These are phyloP conservation scores for Ypsolopha sequella DNA, from an alignment of 2,888 invertebrate genomes.

Conservation along the genomic window DNA sequence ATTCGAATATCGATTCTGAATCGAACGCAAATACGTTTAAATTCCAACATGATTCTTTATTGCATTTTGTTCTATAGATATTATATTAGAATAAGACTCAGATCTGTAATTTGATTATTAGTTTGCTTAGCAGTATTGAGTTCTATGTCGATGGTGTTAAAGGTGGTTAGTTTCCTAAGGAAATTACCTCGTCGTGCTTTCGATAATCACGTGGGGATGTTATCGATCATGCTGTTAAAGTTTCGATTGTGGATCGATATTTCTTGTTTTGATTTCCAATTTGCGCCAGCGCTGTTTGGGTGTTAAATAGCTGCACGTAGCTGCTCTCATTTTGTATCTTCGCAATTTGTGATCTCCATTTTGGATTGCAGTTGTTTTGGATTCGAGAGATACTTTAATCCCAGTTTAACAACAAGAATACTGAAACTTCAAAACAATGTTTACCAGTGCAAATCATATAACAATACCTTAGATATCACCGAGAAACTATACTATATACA, in stretches of 20 bases:
- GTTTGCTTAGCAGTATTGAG: neutral
- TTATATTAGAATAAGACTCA: conserved; percentile 21
- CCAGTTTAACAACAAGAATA: too few species aligned
- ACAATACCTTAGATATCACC: too few species aligned
- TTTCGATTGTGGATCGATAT: conserved; percentile 60
- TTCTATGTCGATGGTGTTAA: neutral
- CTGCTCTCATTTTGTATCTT: conserved; percentile 35
- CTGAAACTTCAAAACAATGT: too few species aligned
- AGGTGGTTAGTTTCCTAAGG: conserved; percentile 19
- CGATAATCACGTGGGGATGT: conserved; percentile 59
- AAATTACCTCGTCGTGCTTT: conserved; percentile 55
- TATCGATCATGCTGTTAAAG: conserved; percentile 64
- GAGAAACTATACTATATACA: too few species aligned
- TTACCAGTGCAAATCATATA: too few species aligned
- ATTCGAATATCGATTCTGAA: neutral
- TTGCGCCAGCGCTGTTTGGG: conserved; percentile 63
- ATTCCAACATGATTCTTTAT: conserved; percentile 12
- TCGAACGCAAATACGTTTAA: conserved; percentile 9
- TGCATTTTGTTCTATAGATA: conserved; percentile 15
- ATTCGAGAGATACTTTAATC: too few species aligned
- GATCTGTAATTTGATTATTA: conserved; percentile 21
- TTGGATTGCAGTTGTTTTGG: conserved; percentile 20
- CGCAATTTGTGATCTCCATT: conserved; percentile 56
- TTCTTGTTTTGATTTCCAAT: conserved; percentile 69
- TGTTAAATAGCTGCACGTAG: conserved; percentile 68